Percentiles rank a stretch among this genome's conserved stretches.
Evolutionary conservation across 2,113 vertebrate species (phyloP).

Genomic region (Hemicordylus capensis): DNA sequence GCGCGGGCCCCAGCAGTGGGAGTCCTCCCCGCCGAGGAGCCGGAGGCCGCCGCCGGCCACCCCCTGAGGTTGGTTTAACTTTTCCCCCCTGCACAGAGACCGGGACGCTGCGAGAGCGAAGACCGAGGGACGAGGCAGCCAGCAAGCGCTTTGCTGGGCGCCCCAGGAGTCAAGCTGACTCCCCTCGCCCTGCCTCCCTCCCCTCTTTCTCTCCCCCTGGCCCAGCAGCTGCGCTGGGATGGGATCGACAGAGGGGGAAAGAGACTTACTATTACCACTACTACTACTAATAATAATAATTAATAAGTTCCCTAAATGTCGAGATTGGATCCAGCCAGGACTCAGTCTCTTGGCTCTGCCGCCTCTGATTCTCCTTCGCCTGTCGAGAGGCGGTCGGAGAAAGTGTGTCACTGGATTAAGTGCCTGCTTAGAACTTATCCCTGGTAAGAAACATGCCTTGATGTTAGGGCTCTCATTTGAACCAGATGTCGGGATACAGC

Average conservation of each 20-base stretch:
- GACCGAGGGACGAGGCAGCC: background rate
- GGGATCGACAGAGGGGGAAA: too few species aligned
- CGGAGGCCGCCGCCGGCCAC: background rate
- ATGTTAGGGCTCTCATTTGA: background rate
- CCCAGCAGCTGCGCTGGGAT: background rate
- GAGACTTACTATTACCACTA: too few species aligned
- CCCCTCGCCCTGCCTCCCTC: background rate
- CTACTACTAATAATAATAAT: background rate
- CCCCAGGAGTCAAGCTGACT: background rate
- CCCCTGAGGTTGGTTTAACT: constrained; percentile 49
- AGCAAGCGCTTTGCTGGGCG: background rate
- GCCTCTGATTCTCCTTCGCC: too few species aligned
- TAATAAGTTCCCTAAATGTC: background rate
- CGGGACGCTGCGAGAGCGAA: background rate
- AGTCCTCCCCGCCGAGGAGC: background rate
- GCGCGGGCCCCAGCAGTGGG: background rate
- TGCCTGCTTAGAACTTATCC: too few species aligned
- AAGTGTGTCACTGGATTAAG: too few species aligned
- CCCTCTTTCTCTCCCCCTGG: background rate
- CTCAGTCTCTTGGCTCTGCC: background rate
- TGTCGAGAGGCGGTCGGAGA: background rate
- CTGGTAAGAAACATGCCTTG: too few species aligned
- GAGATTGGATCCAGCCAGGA: background rate
- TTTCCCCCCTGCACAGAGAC: background rate
- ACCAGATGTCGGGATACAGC: background rate